A percentile compares a stretch with the other conserved stretches of the same genome.
These are phyloP conservation scores for Agrypnus murinus DNA, from an alignment of 2,888 invertebrate species.

Conservation along the genomic window DNA sequence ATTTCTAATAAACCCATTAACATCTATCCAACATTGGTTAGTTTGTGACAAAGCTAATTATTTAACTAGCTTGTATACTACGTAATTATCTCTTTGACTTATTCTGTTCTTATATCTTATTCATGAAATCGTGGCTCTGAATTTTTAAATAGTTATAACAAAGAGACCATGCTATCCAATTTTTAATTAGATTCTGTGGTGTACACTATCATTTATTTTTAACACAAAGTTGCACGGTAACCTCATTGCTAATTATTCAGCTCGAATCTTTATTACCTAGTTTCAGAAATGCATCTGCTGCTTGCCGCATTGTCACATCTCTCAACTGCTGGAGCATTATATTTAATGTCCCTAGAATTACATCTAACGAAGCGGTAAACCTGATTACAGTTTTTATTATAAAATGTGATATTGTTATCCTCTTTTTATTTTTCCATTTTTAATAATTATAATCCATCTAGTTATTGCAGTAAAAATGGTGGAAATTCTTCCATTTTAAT, in stretches of 20 bases:
- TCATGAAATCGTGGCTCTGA: too few species aligned
- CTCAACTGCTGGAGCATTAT: background rate
- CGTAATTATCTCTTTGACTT: too few species aligned
- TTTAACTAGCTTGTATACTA: too few species aligned
- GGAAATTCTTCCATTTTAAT: too few species aligned
- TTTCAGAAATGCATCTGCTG: background rate
- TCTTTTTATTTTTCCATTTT: background rate
- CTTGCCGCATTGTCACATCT: background rate
- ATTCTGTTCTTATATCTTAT: too few species aligned
- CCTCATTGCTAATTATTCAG: background rate
- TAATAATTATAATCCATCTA: too few species aligned
- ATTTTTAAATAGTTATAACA: too few species aligned
- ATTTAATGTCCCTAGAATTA: background rate
- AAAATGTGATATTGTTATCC: background rate
- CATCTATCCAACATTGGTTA: too few species aligned
- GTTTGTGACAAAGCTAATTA: too few species aligned
- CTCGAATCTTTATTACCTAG: background rate
- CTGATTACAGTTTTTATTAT: background rate
- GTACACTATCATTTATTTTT: background rate
- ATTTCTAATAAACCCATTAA: too few species aligned
- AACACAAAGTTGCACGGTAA: background rate
- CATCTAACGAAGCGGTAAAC: background rate
- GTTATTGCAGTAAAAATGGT: too few species aligned
- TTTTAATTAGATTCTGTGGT: background rate
- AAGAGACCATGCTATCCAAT: too few species aligned